These are phyloP conservation scores for Hemibagrus wyckioides DNA, from an alignment of 2,113 vertebrate genomes.

Conservation along the genomic window DNA sequence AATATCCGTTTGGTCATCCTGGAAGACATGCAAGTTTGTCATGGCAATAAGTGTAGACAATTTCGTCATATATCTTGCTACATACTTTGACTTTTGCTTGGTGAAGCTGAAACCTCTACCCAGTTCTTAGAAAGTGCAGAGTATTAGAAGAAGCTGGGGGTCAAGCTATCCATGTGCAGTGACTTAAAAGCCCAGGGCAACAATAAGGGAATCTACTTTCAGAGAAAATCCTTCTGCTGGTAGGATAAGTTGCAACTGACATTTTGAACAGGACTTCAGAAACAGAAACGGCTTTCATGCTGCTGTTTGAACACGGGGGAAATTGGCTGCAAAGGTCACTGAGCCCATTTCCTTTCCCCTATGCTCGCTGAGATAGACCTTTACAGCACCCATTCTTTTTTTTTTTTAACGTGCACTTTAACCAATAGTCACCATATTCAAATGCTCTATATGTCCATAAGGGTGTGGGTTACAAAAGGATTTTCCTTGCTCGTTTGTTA, in stretches of 20 bases:
- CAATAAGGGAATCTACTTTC: conserved; percentile 72
- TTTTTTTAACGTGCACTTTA: conserved; percentile 65
- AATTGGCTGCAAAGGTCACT: conserved; percentile 79
- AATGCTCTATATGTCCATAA: conserved; percentile 53
- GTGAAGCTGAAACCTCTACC: conserved; percentile 19
- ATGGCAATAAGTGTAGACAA: conserved; percentile 3
- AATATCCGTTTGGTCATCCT: conserved; percentile 1
- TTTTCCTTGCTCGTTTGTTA: conserved; percentile 28
- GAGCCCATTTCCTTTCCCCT: conserved; percentile 78
- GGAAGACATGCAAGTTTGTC: neutral
- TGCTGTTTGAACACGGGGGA: conserved; percentile 79
- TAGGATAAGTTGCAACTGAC: conserved; percentile 82
- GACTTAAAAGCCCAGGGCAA: conserved; percentile 60
- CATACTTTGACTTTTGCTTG: conserved; percentile 23
- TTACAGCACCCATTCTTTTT: conserved; percentile 62
- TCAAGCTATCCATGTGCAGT: conserved; percentile 66
- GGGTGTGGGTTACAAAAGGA: conserved; percentile 24
- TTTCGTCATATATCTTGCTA: conserved; percentile 11
- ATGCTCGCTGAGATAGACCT: conserved; percentile 70
- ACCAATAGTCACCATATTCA: conserved; percentile 66
- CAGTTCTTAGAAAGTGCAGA: conserved; percentile 52
- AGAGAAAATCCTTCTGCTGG: conserved; percentile 71
- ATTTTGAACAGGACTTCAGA: conserved; percentile 77
- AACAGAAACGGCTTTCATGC: conserved; percentile 81
- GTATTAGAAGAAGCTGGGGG: conserved; percentile 55